Base-by-base conservation (phyloP, 1,140 invertebrate species). In the Drepana arcuata region DNA sequence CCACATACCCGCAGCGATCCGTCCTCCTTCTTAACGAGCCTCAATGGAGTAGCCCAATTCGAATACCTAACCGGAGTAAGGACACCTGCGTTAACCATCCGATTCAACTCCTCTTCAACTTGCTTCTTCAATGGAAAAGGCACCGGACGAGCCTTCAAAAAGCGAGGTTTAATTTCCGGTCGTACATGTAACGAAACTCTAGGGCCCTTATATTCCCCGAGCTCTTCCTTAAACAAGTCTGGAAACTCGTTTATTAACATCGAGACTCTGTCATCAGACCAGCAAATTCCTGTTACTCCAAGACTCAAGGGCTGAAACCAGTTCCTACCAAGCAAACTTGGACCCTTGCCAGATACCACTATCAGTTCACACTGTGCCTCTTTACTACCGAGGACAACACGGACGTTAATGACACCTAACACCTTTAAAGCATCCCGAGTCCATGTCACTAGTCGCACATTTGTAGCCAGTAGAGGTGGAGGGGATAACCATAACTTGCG, bases 31-130 rank as follows among this genome's bases (percentile, higher is more conserved):
- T 38, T 45, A 1, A 54, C 46, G 2, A 45, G 21, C 14, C 38
- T 37, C 9, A 54, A 23, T n/a, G 52, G 52, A 10, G 52, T 47
- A 11, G 52, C 47, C 46, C 52, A 55, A 10, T 44, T 18, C 1
- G 52, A 55, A 29, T 41, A 43, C n/a, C 40, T 50, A 0, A 55
- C 27, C 9, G 52, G 52, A 3, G 33, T 43, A 5, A 50, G 14
- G 7, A 54, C 24, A 27, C 46, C 40, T 2, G 7, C 13, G 9
- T 33, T 2, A 12, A 47, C 18, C 33, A 52, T 39, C 2, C 28
- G 18, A 6, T 7, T 37, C 14, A 50, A 21, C 27, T 55, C 47
- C 31, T 43, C 37, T 24, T 46, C 39, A 2, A 49, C 47, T 39
- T 49, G 36, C 31, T 38, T 16, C 16, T 39, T 45, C 16, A 48